Base-by-base conservation (phyloP, 2,888 invertebrate genomes). In the Rhingia campestris region DNA sequence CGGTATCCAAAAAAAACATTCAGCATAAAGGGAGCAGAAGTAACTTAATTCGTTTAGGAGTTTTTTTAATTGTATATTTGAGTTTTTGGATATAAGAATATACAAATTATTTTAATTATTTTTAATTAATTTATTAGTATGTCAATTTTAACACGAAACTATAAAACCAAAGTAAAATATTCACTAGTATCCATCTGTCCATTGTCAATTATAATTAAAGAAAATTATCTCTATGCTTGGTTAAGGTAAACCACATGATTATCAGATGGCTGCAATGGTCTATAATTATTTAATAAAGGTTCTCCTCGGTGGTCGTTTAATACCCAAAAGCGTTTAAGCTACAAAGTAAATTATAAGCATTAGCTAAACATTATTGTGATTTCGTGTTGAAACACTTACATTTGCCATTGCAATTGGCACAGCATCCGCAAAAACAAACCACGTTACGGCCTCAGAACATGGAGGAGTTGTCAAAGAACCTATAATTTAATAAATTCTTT, bases 381-480 rank as follows among this genome's bases (percentile, higher is more conserved):
- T n/a, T 6, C 6, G 5, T 6, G 6, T 37, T 3, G 6, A 37
- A 7, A 12, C 7, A 49, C 61, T 59, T 63, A 86, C 86, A 35
- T 73, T 7, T 12, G n/a, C 4, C 2, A 33, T 67, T 6, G 79
- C 56, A 45, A 87, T 63, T 3, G 81, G 61, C 32, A 87, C 30
- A 0, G 86, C 69, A 5, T 80, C 53, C 0, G 77, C 74, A 12
- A 87, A 87, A 1, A 87, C 86, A 39, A 73, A 43, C 87, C 87
- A 87, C 0, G 75, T 75, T 3, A 87, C 87, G 14, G 85, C 73
- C 53, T 88, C 86, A 6, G 86, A 59, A 58, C 87, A 88, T 22
- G 82, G 75, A 30, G 87, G 87, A 30, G 87, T 87, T 1, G 87
- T 88, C 14, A 88, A 63, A 0, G 87, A 88, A 7, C 87, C 86